phyloP scores from a whole-genome alignment of 1,140 invertebrate genomes.

The Lordiphosa mommai region DNA sequence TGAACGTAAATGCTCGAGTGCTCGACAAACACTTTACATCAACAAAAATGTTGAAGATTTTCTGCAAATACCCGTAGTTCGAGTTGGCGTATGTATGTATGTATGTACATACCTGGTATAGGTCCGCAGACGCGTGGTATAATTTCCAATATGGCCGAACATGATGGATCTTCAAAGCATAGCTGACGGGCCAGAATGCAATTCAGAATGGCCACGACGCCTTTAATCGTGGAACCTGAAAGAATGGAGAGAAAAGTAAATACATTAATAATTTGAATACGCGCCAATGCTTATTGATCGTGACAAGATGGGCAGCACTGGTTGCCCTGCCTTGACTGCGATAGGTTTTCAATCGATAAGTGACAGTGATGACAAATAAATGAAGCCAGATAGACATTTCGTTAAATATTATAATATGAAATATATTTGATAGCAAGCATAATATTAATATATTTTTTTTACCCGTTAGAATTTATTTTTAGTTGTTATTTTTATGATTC shows the following conservation, averaged over 20 bases:
- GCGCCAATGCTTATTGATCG: neutral
- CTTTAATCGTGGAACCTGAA: slow-evolving; percentile 87
- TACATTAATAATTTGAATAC: neutral
- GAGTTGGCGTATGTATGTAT: slow-evolving; percentile 1
- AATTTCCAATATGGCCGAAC: slow-evolving; percentile 92
- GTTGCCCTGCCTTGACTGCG: no score
- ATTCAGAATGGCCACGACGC: slow-evolving; percentile 89
- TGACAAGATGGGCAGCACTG: no score
- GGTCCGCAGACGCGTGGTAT: slow-evolving; percentile 93
- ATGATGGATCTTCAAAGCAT: slow-evolving; percentile 92
- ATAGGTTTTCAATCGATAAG: no score
- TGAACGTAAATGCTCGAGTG: slow-evolving; percentile 19
- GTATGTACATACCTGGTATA: slow-evolving; percentile 87
- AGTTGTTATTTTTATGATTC: no score
- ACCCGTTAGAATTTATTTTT: no score
- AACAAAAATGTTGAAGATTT: slow-evolving; percentile 18
- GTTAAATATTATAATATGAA: no score
- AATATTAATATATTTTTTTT: no score
- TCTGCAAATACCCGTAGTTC: slow-evolving; percentile 16
- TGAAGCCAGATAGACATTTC: no score
- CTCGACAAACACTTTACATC: slow-evolving; percentile 39
- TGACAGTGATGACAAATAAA: no score
- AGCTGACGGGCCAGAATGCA: slow-evolving; percentile 90
- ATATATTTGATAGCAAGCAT: no score
- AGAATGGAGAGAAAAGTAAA: slow-evolving; percentile 40